Conservation (phyloP, 2,888 invertebrate genomes). For the Microplitis manilae region DNA sequence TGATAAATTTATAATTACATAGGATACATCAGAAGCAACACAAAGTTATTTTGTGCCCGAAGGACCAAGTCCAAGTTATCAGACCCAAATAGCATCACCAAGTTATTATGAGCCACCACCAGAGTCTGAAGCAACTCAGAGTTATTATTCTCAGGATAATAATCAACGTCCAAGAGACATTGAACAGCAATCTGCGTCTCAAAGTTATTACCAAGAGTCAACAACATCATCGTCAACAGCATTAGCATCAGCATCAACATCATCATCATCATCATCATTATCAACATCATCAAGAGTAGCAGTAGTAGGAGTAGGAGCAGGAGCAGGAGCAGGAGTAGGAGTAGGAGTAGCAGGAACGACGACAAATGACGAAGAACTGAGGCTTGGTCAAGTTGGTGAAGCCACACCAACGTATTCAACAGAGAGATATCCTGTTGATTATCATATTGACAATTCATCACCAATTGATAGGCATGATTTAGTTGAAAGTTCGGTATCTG, state of each 20-base stretch:
- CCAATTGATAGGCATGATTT: constrained; percentile 69
- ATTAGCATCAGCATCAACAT: neutral
- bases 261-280: neutral
- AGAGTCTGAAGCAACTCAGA: constrained; percentile 67
- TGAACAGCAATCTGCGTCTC: constrained; percentile 59
- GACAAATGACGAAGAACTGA: constrained; percentile 51
- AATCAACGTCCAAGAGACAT: constrained; percentile 63
- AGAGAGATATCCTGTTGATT: constrained; percentile 65
- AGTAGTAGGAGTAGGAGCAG: too few species aligned
- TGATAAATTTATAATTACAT: constrained; percentile 34
- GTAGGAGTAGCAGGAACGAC: neutral
- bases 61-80: constrained; percentile 63
- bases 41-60: constrained; percentile 65
- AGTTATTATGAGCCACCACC: constrained; percentile 64
- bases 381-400: constrained; percentile 61
- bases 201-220: constrained; percentile 66
- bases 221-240: constrained; percentile 19
- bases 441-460: constrained; percentile 61
- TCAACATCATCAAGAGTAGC: neutral
- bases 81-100: constrained; percentile 61
- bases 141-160: constrained; percentile 64
- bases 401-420: constrained; percentile 65
- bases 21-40: constrained; percentile 62
- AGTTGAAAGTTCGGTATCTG: constrained; percentile 68
- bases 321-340: too few species aligned